A percentile compares a stretch with the other conserved stretches of the same genome.
These are phyloP conservation scores for Patella caerulea DNA, from an alignment of 2,888 invertebrate genomes.

Conservation along the genomic window DNA sequence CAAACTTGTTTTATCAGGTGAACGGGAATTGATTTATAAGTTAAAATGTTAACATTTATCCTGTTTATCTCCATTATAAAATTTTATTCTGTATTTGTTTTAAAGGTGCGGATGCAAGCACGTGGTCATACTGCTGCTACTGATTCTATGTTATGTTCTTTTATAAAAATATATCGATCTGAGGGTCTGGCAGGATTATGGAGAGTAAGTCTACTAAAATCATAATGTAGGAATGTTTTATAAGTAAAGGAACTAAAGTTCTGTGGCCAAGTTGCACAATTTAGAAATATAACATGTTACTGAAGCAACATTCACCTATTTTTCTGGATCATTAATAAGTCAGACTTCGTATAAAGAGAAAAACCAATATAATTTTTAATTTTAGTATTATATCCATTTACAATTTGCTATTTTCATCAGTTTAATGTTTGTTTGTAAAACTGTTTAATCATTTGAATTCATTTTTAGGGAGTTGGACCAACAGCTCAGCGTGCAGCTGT, in stretches of 20 bases:
- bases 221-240: no score
- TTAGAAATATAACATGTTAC: no score
- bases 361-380: not conserved
- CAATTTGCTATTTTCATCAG: not conserved
- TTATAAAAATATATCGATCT: conserved; percentile 84
- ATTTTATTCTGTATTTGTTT: not conserved
- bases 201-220: conserved; percentile 76
- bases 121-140: conserved; percentile 69
- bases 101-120: conserved; percentile 85
- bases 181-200: conserved; percentile 91
- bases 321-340: not conserved
- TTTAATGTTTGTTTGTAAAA: no score
- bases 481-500: conserved; percentile 94
- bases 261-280: no score
- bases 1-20: no score
- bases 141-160: conserved; percentile 79
- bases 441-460: not conserved
- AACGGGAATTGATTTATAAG: no score
- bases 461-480: conserved; percentile 86
- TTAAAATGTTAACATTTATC: no score
- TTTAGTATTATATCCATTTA: not conserved
- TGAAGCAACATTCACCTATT: no score
- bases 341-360: not conserved
- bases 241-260: no score
- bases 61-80: no score